Base-by-base conservation (phyloP, 2,113 vertebrate genomes). In the Zapornia atra region DNA sequence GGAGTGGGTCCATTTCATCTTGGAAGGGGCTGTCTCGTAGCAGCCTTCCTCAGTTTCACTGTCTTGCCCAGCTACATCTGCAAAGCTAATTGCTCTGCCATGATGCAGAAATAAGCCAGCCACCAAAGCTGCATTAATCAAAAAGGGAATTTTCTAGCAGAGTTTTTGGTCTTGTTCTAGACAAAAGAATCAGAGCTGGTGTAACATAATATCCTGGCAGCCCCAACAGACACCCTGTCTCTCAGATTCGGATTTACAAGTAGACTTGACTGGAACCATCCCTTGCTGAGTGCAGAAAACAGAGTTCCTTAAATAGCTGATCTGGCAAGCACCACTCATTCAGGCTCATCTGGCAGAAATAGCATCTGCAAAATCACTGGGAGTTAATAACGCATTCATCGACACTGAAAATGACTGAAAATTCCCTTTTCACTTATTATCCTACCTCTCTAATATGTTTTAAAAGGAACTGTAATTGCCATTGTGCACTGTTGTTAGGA, bases 361-460 rank as follows among this genome's bases (percentile, higher is more conserved):
- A 92, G 88, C 86, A 92, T 88, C 90, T 94, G 90, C 88, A 94
- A 61, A 96, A 93, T 92, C 80, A 69, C 80, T 92, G 77, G n/a
- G 77, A 93, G 65, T 92, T 96, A 91, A 95, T 95, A 96, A 96
- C 4, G 50, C 88, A 89, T 94, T 96, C 86, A 96, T 82, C 12
- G 34, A 36, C 92, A 63, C 73, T 29, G 95, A 86, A 90, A 96
- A 96, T 18, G 65, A 89, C 70, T 40, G 65, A 93, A 94, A 93
- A 96, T 63, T 95, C 94, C 90, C 95, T 91, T 95, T 85, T 87
- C 92, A 54, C 83, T 94, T 91, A 86, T 95, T 92, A 94, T 78
- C 82, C 95, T 53, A 88, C 91, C 70, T 95, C 85, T 56, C 60
- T 10, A 84, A 40, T 80, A 87, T 6, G 5, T 75, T 94, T 93